phyloP scores from a whole-genome alignment of 1,140 invertebrate species.

The Bursaphelenchus mucronatus region DNA sequence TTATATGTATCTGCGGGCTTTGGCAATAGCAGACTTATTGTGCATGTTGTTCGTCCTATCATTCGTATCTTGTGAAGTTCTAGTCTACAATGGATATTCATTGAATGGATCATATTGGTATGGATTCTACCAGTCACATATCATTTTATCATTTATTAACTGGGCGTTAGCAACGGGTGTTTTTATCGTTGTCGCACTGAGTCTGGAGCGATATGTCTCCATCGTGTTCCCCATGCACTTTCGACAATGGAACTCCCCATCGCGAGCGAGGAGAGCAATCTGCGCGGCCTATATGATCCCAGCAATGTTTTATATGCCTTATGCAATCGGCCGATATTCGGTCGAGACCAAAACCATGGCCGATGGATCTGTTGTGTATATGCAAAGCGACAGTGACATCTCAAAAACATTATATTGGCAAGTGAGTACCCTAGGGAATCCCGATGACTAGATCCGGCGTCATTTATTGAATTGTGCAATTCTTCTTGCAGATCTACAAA shows the following conservation, averaged over 20 bases:
- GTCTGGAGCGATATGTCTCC: constrained; percentile 54
- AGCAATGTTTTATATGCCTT: constrained; percentile 56
- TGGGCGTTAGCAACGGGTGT: constrained; percentile 59
- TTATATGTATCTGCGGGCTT: constrained; percentile 53
- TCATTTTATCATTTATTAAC: constrained; percentile 59
- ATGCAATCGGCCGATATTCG: constrained; percentile 48
- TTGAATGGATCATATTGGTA: constrained; percentile 42
- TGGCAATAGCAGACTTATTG: constrained; percentile 56
- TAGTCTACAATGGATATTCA: constrained; percentile 35
- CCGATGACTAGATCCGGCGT: constrained; percentile 14
- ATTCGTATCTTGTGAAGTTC: constrained; percentile 51
- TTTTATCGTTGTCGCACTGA: constrained; percentile 56
- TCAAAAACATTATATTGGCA: constrained; percentile 44
- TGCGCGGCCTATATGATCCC: constrained; percentile 54
- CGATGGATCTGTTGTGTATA: constrained; percentile 40
- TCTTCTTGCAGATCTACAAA: constrained; percentile 53
- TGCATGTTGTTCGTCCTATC: constrained; percentile 60
- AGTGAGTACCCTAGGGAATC: constrained; percentile 27
- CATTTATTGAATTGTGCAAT: constrained; percentile 1
- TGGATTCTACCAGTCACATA: constrained; percentile 57
- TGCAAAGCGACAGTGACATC: constrained; percentile 44
- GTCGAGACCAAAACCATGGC: constrained; percentile 30
- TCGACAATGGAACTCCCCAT: constrained; percentile 53
- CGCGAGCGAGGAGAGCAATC: constrained; percentile 53
- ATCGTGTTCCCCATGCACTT: constrained; percentile 60